phyloP scores from a whole-genome alignment of 2,888 invertebrate species.

The Metalampra italica region DNA sequence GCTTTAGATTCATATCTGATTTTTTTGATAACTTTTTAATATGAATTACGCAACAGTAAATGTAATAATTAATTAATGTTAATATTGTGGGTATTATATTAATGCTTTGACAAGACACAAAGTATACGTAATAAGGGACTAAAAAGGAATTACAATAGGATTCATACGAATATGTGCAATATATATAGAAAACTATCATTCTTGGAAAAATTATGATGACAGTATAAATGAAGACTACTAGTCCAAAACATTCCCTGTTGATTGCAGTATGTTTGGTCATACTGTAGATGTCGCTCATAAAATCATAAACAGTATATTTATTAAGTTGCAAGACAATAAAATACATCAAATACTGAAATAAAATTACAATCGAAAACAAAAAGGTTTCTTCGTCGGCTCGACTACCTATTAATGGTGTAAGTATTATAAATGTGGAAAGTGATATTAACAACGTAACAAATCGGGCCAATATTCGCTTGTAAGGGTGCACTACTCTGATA shows the following conservation, averaged over 20 bases:
- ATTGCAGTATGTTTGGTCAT: not conserved
- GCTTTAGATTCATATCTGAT: not conserved
- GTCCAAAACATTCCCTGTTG: not conserved
- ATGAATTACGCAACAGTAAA: not conserved
- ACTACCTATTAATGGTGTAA: no score
- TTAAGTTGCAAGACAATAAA: not conserved
- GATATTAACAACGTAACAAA: no score
- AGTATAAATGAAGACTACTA: not conserved
- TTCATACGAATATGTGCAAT: not conserved
- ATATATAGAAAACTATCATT: not conserved
- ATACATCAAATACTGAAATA: not conserved
- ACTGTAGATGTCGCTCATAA: not conserved
- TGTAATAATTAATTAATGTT: not conserved
- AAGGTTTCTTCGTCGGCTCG: no score
- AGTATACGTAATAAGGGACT: not conserved
- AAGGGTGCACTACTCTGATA: no score
- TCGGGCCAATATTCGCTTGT: no score
- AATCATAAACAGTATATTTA: not conserved
- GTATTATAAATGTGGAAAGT: no score
- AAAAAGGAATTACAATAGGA: not conserved
- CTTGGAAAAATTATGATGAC: not conserved
- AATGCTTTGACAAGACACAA: not conserved
- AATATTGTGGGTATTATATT: not conserved
- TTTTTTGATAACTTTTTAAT: not conserved
- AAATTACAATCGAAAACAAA: not conserved